phyloP scores from a whole-genome alignment of 2,797 vertebrate genomes.

The Semotilus atromaculatus region DNA sequence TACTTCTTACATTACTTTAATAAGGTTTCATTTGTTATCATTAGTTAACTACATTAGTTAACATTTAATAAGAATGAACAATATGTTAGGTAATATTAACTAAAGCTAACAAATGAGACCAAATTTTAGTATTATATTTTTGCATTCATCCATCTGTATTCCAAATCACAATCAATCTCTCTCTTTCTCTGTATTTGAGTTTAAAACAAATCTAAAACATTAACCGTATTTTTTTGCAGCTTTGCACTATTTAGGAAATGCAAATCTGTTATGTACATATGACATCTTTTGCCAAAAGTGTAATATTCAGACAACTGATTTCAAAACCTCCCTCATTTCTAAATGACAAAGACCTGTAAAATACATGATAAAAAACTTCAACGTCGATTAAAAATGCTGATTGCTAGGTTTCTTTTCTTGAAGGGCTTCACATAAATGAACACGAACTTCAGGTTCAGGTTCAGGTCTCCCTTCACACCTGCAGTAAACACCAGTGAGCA shows the following conservation, averaged over 20 bases:
- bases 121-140: neutral
- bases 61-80: no score
- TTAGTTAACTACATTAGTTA: no score
- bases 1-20: no score
- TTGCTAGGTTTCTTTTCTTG: constrained; percentile 58
- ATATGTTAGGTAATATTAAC: no score
- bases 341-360: constrained; percentile 25
- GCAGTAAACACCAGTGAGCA: constrained; percentile 48
- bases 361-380: constrained; percentile 56
- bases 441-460: constrained; percentile 57
- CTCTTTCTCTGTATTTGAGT: neutral
- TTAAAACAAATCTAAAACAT: neutral
- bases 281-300: neutral
- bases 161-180: neutral
- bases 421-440: constrained; percentile 64
- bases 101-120: no score
- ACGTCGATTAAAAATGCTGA: constrained; percentile 69
- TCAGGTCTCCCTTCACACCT: constrained; percentile 47
- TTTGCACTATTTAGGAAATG: neutral
- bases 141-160: neutral
- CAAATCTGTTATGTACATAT: neutral
- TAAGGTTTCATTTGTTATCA: no score
- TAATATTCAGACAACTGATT: neutral
- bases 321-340: neutral
- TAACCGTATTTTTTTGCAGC: neutral